These are phyloP conservation scores for Brachylomia viminalis DNA, from an alignment of 2,888 invertebrate genomes.

Conservation along the genomic window DNA sequence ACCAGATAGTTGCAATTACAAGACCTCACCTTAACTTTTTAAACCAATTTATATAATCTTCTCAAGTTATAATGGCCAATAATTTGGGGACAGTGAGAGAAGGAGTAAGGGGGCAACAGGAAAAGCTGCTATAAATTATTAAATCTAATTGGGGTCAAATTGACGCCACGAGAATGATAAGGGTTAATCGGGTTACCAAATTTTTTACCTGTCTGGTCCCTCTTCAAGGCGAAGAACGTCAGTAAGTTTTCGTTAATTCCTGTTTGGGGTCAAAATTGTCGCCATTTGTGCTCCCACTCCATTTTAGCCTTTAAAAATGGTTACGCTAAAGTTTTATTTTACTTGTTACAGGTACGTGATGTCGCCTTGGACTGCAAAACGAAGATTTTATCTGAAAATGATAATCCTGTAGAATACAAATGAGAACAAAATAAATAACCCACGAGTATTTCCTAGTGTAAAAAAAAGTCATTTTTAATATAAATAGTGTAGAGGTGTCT, in stretches of 20 bases:
- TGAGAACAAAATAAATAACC: slow-evolving; percentile 34
- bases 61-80: not conserved
- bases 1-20: no score
- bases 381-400: slow-evolving; percentile 29
- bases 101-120: not conserved
- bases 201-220: not conserved
- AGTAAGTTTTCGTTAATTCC: slow-evolving; percentile 2
- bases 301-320: not conserved
- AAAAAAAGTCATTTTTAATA: slow-evolving; percentile 55
- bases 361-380: slow-evolving; percentile 51
- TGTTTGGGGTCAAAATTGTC: not conserved
- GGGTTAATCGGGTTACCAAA: not conserved
- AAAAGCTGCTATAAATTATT: not conserved
- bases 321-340: not conserved
- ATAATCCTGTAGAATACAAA: slow-evolving; percentile 32
- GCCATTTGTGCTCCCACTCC: not conserved
- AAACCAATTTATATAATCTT: not conserved
- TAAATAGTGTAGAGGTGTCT: slow-evolving; percentile 24
- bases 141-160: not conserved
- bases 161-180: slow-evolving; percentile 12
- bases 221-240: not conserved
- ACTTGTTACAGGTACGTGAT: slow-evolving; percentile 58
- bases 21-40: no score
- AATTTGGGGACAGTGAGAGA: no score
- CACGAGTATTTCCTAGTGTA: slow-evolving; percentile 37